phyloP scores from a whole-genome alignment of 2,888 invertebrate species.

The Octonoba sinensis region DNA sequence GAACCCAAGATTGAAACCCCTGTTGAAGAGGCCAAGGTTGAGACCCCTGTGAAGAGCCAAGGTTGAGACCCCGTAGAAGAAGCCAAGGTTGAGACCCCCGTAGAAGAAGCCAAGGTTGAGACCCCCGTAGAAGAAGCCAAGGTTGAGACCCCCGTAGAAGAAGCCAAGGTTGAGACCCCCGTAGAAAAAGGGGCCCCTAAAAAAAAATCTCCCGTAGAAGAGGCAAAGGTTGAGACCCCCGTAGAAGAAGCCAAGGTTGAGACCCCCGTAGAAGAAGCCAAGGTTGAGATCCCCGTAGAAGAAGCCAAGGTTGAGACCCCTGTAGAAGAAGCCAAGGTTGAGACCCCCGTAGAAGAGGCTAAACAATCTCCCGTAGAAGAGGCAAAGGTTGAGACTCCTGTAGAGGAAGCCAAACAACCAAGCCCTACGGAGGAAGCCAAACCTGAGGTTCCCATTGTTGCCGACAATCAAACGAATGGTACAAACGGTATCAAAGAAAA shows the following conservation, averaged over 20 bases:
- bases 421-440: background rate
- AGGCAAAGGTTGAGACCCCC: background rate
- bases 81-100: constrained; percentile 9
- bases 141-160: constrained; percentile 7
- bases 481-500: constrained; percentile 12
- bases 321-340: background rate
- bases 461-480: background rate
- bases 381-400: background rate
- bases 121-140: constrained; percentile 20
- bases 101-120: constrained; percentile 7
- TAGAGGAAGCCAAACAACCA: background rate
- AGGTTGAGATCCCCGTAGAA: constrained; percentile 1
- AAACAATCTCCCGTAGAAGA: background rate
- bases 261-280: constrained; percentile 17
- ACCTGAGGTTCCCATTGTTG: background rate
- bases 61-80: constrained; percentile 17
- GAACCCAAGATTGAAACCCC: constrained; percentile 15
- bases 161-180: constrained; percentile 7
- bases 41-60: background rate
- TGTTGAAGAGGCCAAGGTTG: constrained; percentile 1
- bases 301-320: background rate
- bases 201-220: background rate
- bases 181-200: background rate
- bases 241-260: background rate
- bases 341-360: constrained; percentile 10